Percentiles rank a stretch among this genome's conserved stretches.
phyloP scores from a whole-genome alignment of 2,888 invertebrate species.

The Hypomecis atomaria region DNA sequence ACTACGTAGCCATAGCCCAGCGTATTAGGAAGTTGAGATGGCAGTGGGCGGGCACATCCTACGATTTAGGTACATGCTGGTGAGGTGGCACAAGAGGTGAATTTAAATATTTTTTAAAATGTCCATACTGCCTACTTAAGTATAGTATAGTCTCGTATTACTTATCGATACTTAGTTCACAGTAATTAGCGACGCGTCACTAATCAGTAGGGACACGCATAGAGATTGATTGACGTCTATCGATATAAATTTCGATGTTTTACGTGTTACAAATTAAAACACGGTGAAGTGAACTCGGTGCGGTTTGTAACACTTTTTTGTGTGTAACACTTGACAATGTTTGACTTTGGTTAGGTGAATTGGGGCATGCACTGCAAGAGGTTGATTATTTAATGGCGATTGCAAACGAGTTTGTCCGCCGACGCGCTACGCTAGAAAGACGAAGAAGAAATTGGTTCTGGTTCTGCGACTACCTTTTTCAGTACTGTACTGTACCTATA shows the following conservation, averaged over 20 bases:
- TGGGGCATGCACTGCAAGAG: slow-evolving; percentile 2
- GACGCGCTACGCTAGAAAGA: too few relatives aligned
- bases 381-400: not conserved
- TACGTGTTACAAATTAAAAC: slow-evolving; percentile 64
- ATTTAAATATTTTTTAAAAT: not conserved
- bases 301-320: slow-evolving; percentile 55
- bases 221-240: slow-evolving; percentile 74
- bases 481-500: too few relatives aligned
- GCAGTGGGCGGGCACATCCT: too few relatives aligned
- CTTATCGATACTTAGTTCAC: slow-evolving; percentile 56
- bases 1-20: too few relatives aligned
- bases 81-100: too few relatives aligned
- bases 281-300: slow-evolving; percentile 58
- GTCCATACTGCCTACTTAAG: slow-evolving; percentile 19
- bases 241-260: slow-evolving; percentile 63
- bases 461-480: too few relatives aligned
- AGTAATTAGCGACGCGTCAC: slow-evolving; percentile 64
- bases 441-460: too few relatives aligned
- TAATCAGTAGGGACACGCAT: slow-evolving; percentile 72
- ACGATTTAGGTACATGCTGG: too few relatives aligned
- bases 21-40: too few relatives aligned
- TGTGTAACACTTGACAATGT: slow-evolving; percentile 35
- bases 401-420: too few relatives aligned
- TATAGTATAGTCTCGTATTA: slow-evolving; percentile 55
- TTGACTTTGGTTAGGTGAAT: slow-evolving; percentile 21